Evolutionary conservation across 2,888 invertebrate species (phyloP).

Genomic region (Dolomedes plantarius): DNA sequence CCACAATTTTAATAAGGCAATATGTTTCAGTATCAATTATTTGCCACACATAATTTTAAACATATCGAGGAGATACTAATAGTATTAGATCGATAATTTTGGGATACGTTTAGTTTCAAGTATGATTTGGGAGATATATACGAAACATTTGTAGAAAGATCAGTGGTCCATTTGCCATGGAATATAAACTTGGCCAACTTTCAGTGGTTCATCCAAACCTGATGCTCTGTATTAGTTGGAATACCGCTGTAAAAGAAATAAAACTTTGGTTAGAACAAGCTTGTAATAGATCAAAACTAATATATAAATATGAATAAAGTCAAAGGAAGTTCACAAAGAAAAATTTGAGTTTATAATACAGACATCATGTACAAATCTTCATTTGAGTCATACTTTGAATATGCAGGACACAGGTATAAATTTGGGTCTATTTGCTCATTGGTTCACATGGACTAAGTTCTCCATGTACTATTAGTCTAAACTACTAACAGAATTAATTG

Average conservation of each 20-base stretch:
- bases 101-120: not conserved
- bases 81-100: not conserved
- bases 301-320: too few relatives aligned
- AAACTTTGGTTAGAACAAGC: too few relatives aligned
- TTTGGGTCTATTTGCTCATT: too few relatives aligned
- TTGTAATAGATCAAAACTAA: too few relatives aligned
- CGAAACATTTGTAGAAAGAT: conserved; percentile 58
- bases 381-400: too few relatives aligned
- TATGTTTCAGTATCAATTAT: not conserved
- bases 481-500: too few relatives aligned
- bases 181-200: conserved; percentile 33
- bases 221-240: conserved; percentile 98
- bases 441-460: too few relatives aligned
- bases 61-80: not conserved
- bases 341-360: too few relatives aligned
- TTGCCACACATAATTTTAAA: not conserved
- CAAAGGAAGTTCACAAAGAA: too few relatives aligned
- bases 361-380: too few relatives aligned
- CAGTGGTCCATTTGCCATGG: conserved; percentile 65
- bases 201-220: conserved; percentile 82
- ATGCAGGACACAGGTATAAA: too few relatives aligned
- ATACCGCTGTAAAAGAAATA: conserved; percentile 84
- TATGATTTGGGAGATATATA: not conserved
- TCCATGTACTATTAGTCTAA: too few relatives aligned
- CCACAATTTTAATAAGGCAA: not conserved